These are phyloP conservation scores for Marasmarcha lunaedactyla DNA, from an alignment of 2,888 invertebrate genomes.

Conservation along the genomic window DNA sequence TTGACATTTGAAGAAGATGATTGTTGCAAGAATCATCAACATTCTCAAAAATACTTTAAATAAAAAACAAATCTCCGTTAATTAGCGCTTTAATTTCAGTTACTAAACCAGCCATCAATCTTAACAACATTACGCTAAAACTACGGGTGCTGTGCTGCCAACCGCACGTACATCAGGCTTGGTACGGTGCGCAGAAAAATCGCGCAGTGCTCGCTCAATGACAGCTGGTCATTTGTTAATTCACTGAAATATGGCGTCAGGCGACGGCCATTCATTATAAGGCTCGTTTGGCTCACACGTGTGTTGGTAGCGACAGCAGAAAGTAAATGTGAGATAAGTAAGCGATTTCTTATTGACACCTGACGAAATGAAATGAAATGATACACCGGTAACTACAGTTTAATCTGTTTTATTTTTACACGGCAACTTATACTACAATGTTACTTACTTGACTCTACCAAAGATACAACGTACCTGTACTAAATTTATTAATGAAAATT, in stretches of 20 bases:
- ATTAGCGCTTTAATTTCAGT: neutral
- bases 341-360: neutral
- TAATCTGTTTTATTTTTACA: no score
- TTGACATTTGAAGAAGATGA: no score
- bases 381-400: no score
- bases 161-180: slow-evolving; percentile 63
- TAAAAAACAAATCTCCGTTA: no score
- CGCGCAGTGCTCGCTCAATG: slow-evolving; percentile 51
- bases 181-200: slow-evolving; percentile 67
- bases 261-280: slow-evolving; percentile 66
- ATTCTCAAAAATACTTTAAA: no score
- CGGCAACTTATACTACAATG: no score
- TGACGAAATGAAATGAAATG: no score
- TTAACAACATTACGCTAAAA: slow-evolving; percentile 19
- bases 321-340: neutral
- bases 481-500: no score
- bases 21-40: no score
- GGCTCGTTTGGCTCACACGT: slow-evolving; percentile 66
- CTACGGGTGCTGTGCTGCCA: slow-evolving; percentile 21
- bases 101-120: neutral
- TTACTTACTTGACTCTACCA: no score
- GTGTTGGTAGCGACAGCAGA: slow-evolving; percentile 39
- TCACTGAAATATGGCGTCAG: slow-evolving; percentile 64
- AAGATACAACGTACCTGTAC: no score
- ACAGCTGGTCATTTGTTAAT: slow-evolving; percentile 67